These are phyloP conservation scores for Drosophila peninsularis DNA, from an alignment of 2,888 invertebrate genomes.

Conservation along the genomic window DNA sequence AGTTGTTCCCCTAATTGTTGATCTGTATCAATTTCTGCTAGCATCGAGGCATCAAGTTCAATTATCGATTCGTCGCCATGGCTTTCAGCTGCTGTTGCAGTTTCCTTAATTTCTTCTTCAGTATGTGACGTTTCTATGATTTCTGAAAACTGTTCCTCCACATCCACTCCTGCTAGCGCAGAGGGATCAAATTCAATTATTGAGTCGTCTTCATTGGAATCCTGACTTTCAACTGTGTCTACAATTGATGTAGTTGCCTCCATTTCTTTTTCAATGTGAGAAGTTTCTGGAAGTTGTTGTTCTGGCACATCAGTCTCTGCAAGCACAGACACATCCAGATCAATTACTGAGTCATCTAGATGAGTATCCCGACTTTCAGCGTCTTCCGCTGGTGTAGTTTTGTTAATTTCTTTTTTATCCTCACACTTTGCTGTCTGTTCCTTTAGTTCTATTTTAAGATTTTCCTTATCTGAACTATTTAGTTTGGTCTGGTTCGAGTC, in stretches of 20 bases:
- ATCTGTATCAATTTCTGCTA: not conserved
- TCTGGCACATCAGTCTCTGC: not conserved
- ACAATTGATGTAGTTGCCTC: not conserved
- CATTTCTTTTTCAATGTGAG: not conserved
- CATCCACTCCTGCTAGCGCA: not conserved
- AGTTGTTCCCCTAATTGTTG: not conserved
- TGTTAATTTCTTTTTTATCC: not conserved
- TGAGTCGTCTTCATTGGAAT: not conserved
- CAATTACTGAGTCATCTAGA: not conserved
- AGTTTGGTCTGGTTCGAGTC: not conserved
- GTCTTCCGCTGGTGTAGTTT: not conserved
- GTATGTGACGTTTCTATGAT: not conserved
- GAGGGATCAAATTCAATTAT: not conserved
- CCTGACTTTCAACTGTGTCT: not conserved
- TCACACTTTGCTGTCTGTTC: not conserved
- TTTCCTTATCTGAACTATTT: conserved; percentile 1
- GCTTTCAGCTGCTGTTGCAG: not conserved
- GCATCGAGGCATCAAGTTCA: no score
- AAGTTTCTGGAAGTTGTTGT: not conserved
- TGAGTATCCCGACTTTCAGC: no score
- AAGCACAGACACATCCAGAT: not conserved
- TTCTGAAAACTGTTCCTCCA: not conserved
- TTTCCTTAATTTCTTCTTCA: no score
- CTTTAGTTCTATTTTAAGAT: not conserved
- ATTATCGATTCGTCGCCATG: not conserved